Base-by-base conservation (phyloP, 2,797 vertebrate species). In the Phoeniculus purpureus region DNA sequence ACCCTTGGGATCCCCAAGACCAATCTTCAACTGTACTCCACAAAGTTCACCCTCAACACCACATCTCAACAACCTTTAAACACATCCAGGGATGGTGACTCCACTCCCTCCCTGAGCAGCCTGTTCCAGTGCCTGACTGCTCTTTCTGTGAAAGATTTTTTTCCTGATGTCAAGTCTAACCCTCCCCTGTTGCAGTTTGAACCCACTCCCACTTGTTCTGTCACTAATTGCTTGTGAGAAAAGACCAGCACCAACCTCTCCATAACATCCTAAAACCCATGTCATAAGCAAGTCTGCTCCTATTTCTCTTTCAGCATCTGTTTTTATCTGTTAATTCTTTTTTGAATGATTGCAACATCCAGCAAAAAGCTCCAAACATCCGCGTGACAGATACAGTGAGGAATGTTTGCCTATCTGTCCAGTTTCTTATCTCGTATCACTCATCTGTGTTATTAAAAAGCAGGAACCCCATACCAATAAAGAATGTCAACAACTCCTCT, bases 341-440 rank as follows among this genome's bases (percentile, higher is more conserved):
- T 81, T 74, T 82, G 13, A 83, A 82, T 31, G 45, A 93, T 74
- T 89, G 72, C 62, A 92, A 74, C 90, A 94, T 62, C 56, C 77
- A 62, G 76, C 84, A 84, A 93, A 93, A 94, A 50, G 37, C 74
- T 94, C 83, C 89, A 90, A 94, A 74, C 15, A 48, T 7, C 87
- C 3, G 1, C n/a, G 52, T 82, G 77, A 91, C 68, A 85, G 51
- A 73, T 87, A 79, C 54, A 92, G 80, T 77, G 92, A 83, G 79
- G 62, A 90, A 81, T 64, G 58, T 81, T 75, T 93, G 75, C 77
- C 92, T 76, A 64, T 92, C 77, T 90, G 48, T 84, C 80, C 65
- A 80, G 70, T 78, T 92, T 87, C 80, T 79, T 81, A 59, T 82
- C 82, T 87, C 40, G 16, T 18, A 77, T 71, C 51, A 59, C 26